A percentile compares a stretch with the other conserved stretches of the same genome.
Conservation (phyloP, 2,113 vertebrate genomes). For the Lagopus leucura region DNA sequence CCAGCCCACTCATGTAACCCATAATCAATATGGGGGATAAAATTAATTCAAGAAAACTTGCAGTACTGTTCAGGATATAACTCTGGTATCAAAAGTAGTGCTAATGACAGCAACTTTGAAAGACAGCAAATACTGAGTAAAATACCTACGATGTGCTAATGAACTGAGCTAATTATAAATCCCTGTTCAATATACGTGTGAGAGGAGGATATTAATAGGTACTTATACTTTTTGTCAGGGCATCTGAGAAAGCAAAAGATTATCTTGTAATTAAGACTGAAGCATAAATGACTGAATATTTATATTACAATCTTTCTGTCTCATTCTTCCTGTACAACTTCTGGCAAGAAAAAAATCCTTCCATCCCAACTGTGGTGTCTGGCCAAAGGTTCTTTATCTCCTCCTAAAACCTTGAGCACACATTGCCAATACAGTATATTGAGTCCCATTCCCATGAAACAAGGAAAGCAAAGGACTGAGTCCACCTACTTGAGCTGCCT, state of each 20-base stretch:
- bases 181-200: neutral
- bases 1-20: neutral
- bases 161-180: neutral
- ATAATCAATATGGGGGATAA: neutral
- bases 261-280: neutral
- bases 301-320: neutral
- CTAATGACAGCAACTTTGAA: neutral
- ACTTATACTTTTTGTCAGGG: neutral
- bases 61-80: neutral
- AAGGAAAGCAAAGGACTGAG: rapidly evolving
- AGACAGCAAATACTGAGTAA: neutral
- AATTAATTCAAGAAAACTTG: neutral
- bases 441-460: rapidly evolving
- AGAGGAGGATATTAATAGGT: neutral
- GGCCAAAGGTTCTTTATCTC: neutral
- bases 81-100: neutral
- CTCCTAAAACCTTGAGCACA: rapidly evolving
- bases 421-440: rapidly evolving
- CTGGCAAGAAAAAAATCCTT: neutral
- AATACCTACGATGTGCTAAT: neutral
- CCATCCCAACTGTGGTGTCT: neutral
- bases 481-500: conserved; percentile 91
- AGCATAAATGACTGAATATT: neutral
- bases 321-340: neutral
- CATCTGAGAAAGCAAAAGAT: neutral